Evolutionary conservation across 1,140 invertebrate genomes (phyloP), one percentile per base, ranked within the genome.

Genomic region (Bombus superbus): DNA sequence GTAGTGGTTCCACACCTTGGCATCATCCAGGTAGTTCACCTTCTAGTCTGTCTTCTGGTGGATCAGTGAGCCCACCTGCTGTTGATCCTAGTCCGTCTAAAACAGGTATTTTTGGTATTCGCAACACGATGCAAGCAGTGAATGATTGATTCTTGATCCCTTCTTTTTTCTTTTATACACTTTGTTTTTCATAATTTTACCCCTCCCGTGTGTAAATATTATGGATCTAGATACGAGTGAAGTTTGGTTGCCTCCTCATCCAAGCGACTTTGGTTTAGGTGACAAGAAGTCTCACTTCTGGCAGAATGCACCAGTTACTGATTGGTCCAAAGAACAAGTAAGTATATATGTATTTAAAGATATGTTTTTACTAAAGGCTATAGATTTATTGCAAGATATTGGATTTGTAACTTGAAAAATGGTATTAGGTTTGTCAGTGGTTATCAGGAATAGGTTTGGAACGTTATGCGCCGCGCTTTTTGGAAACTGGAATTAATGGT

Each of bases 271-370:
- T 85, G 93, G 93, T 85, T 93, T 94, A 75, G 94, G 96, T 94
- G 96, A 97, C 93, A 96, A 97, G 93, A 95, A 96, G 92, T 94
- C 95, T n/a, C 96, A 97, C 83, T 96, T 97, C 85, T 97, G 97
- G 96, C 97, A 97, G 89, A 96, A 96, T 71, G 96, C 96, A 35
- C 97, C 93, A 42, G 97, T 98, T 74, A 96, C 96, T 40, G 97
- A 98, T 90, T 99, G 98, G 98, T 97, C 96, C 87, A 97, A 98
- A 93, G 97, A 98, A 93, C 97, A 98, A 96, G 98, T 98, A 93
- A 93, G 92, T 93, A 68, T 59, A 28, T 35, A 22, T 88, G 66
- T 73, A 62, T 32, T 83, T 44, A 78, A 35, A 89, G 47, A 73
- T 59, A 68, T 44, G 40, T 42, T 86, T 57, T 32, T 42, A 25